phyloP scores from a whole-genome alignment of 2,888 invertebrate species.

The Philhelius pedissequus region DNA sequence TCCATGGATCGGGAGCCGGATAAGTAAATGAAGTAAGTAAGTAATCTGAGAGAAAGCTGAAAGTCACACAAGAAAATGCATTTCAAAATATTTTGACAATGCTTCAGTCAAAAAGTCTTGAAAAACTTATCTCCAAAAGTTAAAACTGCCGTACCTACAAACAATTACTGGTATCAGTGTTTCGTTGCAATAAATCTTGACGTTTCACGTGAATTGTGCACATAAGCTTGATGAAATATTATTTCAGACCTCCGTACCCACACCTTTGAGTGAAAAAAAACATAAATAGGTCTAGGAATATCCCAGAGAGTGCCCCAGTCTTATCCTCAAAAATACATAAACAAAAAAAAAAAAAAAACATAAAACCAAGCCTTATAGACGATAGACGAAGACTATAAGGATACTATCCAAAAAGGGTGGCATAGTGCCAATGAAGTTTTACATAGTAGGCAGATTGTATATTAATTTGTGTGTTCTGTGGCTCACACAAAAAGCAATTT shows the following conservation, averaged over 20 bases:
- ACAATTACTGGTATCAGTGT: neutral
- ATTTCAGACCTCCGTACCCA: constrained; percentile 33
- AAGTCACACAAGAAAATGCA: too few species aligned
- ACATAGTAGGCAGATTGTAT: constrained; percentile 5
- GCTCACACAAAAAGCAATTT: constrained; percentile 60
- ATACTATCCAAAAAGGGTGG: neutral
- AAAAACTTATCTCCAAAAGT: too few species aligned
- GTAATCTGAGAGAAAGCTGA: too few species aligned
- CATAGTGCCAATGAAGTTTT: neutral
- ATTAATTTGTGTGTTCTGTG: constrained; percentile 49
- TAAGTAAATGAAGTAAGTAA: too few species aligned
- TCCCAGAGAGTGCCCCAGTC: neutral
- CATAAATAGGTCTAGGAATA: neutral
- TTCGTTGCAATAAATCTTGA: constrained; percentile 57
- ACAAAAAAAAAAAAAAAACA: too few species aligned
- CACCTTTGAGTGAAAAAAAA: constrained; percentile 9
- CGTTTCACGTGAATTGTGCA: constrained; percentile 65
- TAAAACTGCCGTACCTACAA: neutral
- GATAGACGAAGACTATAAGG: neutral
- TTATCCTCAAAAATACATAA: neutral
- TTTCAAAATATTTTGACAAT: too few species aligned
- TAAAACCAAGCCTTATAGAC: constrained; percentile 42
- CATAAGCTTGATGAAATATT: constrained; percentile 66
- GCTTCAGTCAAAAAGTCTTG: too few species aligned
- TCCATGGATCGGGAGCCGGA: too few species aligned